Evolutionary conservation across 1,140 invertebrate species (phyloP).

Genomic region (Caenorhabditis inopinata): DNA sequence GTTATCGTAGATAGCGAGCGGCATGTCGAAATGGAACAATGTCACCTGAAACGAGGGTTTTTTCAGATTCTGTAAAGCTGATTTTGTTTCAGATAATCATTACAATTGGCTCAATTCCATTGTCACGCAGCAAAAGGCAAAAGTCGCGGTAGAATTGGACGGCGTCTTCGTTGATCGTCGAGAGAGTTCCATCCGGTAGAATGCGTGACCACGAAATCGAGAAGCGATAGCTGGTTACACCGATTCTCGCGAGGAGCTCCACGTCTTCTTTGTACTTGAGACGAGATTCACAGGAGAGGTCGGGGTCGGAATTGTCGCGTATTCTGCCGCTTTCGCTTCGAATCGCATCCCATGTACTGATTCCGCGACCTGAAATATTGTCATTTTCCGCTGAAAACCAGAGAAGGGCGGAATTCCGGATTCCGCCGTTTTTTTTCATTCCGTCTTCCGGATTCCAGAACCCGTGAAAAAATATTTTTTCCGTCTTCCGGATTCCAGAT

Average conservation of each 20-base stretch:
- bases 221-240: constrained; percentile 72
- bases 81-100: neutral
- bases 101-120: constrained; percentile 73
- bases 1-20: constrained; percentile 66
- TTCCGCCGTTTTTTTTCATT: too few relatives aligned
- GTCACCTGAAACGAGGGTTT: constrained; percentile 67
- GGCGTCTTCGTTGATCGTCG: constrained; percentile 71
- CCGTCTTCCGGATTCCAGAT: too few relatives aligned
- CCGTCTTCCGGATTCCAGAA: too few relatives aligned
- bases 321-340: constrained; percentile 31
- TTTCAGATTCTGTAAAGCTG: neutral
- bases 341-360: constrained; percentile 55
- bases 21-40: constrained; percentile 70
- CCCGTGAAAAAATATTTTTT: too few relatives aligned
- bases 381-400: too few relatives aligned
- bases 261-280: constrained; percentile 55
- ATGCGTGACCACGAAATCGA: constrained; percentile 75
- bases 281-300: constrained; percentile 50
- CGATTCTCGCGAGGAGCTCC: constrained; percentile 39
- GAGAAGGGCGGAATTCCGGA: too few relatives aligned
- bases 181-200: constrained; percentile 71
- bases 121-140: constrained; percentile 71
- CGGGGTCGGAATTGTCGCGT: constrained; percentile 44
- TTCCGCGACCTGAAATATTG: constrained; percentile 55
- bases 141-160: constrained; percentile 74